Base-by-base conservation (phyloP, 2,113 vertebrate species). In the Elachura formosa region DNA sequence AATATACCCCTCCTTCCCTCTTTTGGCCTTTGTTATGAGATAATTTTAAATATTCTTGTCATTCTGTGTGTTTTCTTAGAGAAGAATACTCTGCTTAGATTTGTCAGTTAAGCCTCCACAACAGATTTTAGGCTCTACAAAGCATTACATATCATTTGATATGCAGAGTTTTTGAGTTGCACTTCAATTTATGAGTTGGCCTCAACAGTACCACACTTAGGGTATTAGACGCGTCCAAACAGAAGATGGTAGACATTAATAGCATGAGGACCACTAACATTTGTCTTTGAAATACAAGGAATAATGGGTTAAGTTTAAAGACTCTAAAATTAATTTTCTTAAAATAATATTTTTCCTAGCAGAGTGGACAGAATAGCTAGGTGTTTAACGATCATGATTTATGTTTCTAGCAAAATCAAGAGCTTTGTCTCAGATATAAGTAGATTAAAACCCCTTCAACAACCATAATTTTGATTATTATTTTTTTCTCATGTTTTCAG, bases 291-390 rank as follows among this genome's bases (percentile, higher is more conserved):
- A 96, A 93, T 77, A 36, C 33, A 73, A 73, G 38, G 28, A 87
- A 83, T 59, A 94, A 85, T 54, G 33, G 23, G 51, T 82, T 74
- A 89, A 94, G 78, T 83, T 85, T 38, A 91, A 94, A 80, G 77
- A 73, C n/a, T 72, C 56, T 73, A 36, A 88, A 93, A 93, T 83
- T 88, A 1, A 51, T 95, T 88, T 92, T 92, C 82, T 86, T 91
- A 38, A 85, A 96, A 92, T 63, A 88, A 40, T 95, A 79, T 91
- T 93, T 95, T 94, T 83, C 41, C 46, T 90, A 74, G 54, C 26
- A 58, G 58, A 94, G 46, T 83, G 48, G 26, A 54, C 34, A 74
- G 72, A 95, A 80, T 61, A 90, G 49, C 46, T 58, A 72, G 75
- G 21, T 54, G 20, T 93, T 93, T 66, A 85, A n/a, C 33, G 88